Evolutionary conservation across 2,797 vertebrate genomes (phyloP), one percentile per base, ranked within the genome.

Genomic region (Dryobates pubescens): DNA sequence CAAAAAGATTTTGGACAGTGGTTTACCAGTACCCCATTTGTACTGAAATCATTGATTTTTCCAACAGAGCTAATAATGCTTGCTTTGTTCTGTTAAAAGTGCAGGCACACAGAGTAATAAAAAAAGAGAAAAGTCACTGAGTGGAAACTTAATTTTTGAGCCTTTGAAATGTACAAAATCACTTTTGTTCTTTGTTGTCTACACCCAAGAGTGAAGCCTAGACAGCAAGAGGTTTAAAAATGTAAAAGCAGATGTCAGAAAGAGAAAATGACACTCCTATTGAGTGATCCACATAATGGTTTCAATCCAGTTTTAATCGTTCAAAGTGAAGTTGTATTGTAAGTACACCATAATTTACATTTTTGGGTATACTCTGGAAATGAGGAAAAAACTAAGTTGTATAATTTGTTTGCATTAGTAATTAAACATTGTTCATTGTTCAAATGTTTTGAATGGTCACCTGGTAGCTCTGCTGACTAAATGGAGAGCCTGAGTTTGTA

Each of bases 241-340:
- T 3, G 1, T 71, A 26, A 45, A 54, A n/a, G 10, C 0, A 1
- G 5, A 7, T 27, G 26, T 62, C 17, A 56, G 30, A 54, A 64
- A 29, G 20, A 77, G 72, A 32, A 73, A 30, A 23, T 23, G 12
- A 4, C 16, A 4, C 11, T 17, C 24, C 10, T 6, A 19, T 3
- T 9, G 34, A 49, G 3, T 7, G 10, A 59, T 71, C 7, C 13
- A 13, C 8, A 9, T 6, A 8, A 2, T 10, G 6, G 6, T 82
- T 59, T 34, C 45, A n/a, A 29, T 36, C 45, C 4, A 9, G 4
- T 51, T 32, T 38, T 32, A 32, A 1, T 56, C 45, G 38, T 3
- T 77, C 14, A 12, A 5, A 69, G 36, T 26, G n/a, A 54, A n/a
- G 12, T 15, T 54, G 18, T 53, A 11, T 49, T 29, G 7, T n/a